Conservation (phyloP, 2,113 vertebrate genomes). For the Chionodraco myersi region DNA sequence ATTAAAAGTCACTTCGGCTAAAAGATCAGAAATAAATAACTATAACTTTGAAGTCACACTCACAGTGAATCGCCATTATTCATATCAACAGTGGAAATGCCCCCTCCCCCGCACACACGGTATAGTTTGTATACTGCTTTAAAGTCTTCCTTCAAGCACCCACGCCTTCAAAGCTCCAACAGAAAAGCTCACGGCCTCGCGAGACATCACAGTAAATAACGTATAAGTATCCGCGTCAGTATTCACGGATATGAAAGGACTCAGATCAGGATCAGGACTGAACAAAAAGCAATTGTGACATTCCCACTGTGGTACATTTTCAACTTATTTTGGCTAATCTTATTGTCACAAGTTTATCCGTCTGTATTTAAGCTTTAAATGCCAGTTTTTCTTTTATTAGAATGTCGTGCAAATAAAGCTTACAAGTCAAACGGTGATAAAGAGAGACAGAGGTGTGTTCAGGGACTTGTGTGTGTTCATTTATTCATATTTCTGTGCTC, state of each 20-base stretch:
- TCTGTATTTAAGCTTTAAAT: not conserved
- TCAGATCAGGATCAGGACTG: not conserved
- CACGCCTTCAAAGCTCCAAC: not conserved
- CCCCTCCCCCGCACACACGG: too few species aligned
- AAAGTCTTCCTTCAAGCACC: not conserved
- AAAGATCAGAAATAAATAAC: too few species aligned
- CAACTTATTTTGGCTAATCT: not conserved
- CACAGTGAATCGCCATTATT: too few species aligned
- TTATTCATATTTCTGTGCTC: conserved; percentile 7
- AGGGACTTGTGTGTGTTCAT: conserved; percentile 4
- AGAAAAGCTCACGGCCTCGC: not conserved
- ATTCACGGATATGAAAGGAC: not conserved
- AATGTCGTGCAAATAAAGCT: not conserved
- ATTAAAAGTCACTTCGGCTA: too few species aligned
- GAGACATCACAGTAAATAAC: not conserved
- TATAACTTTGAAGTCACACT: too few species aligned
- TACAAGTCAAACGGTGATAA: conserved; percentile 21
- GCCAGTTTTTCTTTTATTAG: not conserved
- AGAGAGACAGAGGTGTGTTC: conserved; percentile 10
- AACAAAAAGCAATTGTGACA: too few species aligned
- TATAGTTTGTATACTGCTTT: not conserved
- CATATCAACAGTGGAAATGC: too few species aligned
- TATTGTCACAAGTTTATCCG: not conserved
- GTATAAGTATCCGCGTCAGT: not conserved
- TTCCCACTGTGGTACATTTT: not conserved